Base-by-base conservation (phyloP, 2,888 invertebrate species). In the Leistus spinibarbis region DNA sequence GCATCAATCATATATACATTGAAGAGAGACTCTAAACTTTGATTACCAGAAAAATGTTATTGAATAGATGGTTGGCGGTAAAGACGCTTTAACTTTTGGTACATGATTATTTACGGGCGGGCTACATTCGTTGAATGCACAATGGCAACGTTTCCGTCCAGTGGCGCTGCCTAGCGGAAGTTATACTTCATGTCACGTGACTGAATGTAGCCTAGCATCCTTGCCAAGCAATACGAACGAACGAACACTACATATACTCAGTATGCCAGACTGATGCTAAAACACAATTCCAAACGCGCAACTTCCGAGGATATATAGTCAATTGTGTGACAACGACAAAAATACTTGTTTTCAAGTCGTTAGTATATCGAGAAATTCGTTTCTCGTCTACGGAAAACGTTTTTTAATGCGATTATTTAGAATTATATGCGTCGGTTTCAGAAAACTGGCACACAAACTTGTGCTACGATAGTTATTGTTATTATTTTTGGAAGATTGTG, bases 141-240 rank as follows among this genome's bases (percentile, higher is more conserved):
- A 70, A 69, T 69, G 73, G 56, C 76, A 64, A 54, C 69, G 62
- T 62, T 72, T 76, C 76, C 76, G 76, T 54, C 72, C 72, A 56
- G 54, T 71, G 72, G 62, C 67, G 63, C 23, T 67, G 57, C 40
- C 65, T 70, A 24, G 53, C 71, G 76, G 76, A 76, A 72, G 73
- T 73, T 73, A 73, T 76, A 64, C 63, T 73, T 76, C 72, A 72
- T 68, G 68, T 69, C 76, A 76, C 69, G 74, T 74, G 68, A 69
- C 68, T 69, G 67, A 65, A 67, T n/a, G 23, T 63, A 63, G 23
- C 40, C 40, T 40, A 40, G 40, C 40, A 40, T 40, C 40, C 40
- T 40, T 40, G 40, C 40, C 40, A 40, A 40, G 40, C 40, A 40
- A 40, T 40, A 13, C 40, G 40, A 7, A 40, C 40, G 57, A 17